Percentiles rank a stretch among this genome's conserved stretches.
Evolutionary conservation across 1,140 invertebrate genomes (phyloP).

Genomic region (Penaeus vannamei): DNA sequence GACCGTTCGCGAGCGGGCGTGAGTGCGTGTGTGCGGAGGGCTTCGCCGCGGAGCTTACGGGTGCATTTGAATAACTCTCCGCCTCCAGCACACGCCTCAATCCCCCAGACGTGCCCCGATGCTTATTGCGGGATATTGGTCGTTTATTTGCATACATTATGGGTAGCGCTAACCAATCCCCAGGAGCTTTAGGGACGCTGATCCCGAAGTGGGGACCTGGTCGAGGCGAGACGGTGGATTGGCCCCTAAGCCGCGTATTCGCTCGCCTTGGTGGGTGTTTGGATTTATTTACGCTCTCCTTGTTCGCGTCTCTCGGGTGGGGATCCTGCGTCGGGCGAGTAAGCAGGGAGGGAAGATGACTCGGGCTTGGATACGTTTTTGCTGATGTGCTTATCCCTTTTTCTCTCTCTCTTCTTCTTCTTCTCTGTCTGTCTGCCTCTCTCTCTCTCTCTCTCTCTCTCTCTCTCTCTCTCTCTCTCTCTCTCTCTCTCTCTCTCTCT

Average conservation of each 20-base stretch:
- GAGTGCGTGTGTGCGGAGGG: background rate
- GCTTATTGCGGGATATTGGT: constrained; percentile 61
- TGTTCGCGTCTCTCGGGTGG: too few species aligned
- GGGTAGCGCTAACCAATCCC: constrained; percentile 61
- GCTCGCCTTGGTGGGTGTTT: too few species aligned
- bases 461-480: constrained; percentile 25
- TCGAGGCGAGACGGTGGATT: too few species aligned
- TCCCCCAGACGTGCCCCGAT: constrained; percentile 55
- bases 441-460: constrained; percentile 17
- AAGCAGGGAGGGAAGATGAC: too few species aligned
- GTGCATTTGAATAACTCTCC: constrained; percentile 56
- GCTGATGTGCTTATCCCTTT: background rate
- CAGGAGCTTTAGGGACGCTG: constrained; percentile 45
- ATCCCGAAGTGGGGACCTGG: background rate
- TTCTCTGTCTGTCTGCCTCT: background rate
- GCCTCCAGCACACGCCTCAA: constrained; percentile 41
- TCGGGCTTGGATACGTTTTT: too few species aligned
- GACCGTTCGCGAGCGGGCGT: background rate
- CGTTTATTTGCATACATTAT: constrained; percentile 67
- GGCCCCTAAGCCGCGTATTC: too few species aligned
- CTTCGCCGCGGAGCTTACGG: constrained; percentile 30
- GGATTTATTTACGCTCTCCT: too few species aligned
- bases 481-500: constrained; percentile 5
- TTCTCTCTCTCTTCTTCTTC: background rate
- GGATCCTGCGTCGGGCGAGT: too few species aligned